Base-by-base conservation (phyloP, 2,113 vertebrate species). In the Tragulus kanchil region DNA sequence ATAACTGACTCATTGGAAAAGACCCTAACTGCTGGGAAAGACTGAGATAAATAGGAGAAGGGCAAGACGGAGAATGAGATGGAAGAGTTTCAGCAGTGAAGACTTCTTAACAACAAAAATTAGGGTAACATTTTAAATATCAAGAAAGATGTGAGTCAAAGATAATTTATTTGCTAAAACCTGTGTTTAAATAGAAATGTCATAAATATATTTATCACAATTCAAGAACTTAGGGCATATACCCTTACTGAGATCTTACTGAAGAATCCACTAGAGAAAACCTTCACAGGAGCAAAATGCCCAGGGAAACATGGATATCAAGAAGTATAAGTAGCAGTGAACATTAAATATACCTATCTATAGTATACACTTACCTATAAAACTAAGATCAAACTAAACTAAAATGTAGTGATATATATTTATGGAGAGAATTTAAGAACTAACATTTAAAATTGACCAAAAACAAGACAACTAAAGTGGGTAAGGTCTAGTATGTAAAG, bases 81-180 rank as follows among this genome's bases (percentile, higher is more conserved):
- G 36, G 10, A 83, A 8, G 73, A 31, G 11, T 91, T 67, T 85
- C 81, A 82, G 77, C 0, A 81, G 50, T 48, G 59, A 78, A 58
- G 77, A 8, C n/a, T 54, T 56, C 78, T 21, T 90, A 36, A 36
- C 48, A 71, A n/a, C 61, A 69, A 64, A 50, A 61, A 54, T n/a
- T 54, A 31, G 10, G 56, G 13, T 82, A 89, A 75, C n/a, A 84
- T 82, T 93, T 77, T 50, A 95, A 69, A 64, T 82, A 85, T 25
- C 90, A 42, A 92, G 75, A 45, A 21, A 90, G 83, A 89, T 93
- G 23, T 93, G 65, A 77, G 23, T 17, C 45, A 83, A 90, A 93
- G 23, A 52, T 78, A 71, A 71, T 77, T 79, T 50, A 67, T 67
- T 52, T 28, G 54, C 56, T 87, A 71, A 93, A 75, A 87, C 7